Evolutionary conservation across 1,140 invertebrate genomes (phyloP).

Genomic region (Hormaphis cornu): DNA sequence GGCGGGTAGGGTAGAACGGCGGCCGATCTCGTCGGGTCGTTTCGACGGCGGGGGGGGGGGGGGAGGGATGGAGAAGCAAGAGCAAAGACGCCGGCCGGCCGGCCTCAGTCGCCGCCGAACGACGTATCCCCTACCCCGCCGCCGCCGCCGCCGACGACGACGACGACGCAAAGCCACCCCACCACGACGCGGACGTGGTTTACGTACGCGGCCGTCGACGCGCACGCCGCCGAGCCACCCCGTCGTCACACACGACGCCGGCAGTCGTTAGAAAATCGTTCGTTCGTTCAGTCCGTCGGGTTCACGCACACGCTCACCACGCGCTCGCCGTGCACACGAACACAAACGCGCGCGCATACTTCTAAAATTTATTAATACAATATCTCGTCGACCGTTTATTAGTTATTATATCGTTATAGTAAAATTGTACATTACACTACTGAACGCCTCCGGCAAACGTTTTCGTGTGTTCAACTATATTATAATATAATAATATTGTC

Average conservation of each 20-base stretch:
- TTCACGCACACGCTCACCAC: conserved; percentile 20
- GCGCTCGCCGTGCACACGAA: background rate
- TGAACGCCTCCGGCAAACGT: too few relatives aligned
- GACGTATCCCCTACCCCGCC: conserved; percentile 22
- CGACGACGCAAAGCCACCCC: background rate
- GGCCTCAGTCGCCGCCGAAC: background rate
- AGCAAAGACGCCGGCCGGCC: conserved; percentile 30
- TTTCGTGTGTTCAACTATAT: too few relatives aligned
- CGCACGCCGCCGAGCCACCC: conserved; percentile 6
- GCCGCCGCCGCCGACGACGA: background rate
- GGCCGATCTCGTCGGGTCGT: background rate
- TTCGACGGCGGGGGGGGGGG: background rate
- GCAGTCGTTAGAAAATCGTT: conserved; percentile 31
- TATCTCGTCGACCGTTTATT: background rate
- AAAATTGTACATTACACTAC: too few relatives aligned
- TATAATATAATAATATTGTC: too few relatives aligned
- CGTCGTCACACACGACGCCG: background rate
- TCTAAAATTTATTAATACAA: too few relatives aligned
- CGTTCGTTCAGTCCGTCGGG: conserved; percentile 15
- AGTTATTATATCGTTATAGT: too few relatives aligned
- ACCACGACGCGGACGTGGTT: background rate
- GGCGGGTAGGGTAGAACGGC: background rate
- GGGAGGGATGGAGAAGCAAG: background rate
- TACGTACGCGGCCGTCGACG: background rate
- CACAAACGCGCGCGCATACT: background rate